Conservation (phyloP, 2,797 vertebrate species). For the Coregonus ussuriensis region DNA sequence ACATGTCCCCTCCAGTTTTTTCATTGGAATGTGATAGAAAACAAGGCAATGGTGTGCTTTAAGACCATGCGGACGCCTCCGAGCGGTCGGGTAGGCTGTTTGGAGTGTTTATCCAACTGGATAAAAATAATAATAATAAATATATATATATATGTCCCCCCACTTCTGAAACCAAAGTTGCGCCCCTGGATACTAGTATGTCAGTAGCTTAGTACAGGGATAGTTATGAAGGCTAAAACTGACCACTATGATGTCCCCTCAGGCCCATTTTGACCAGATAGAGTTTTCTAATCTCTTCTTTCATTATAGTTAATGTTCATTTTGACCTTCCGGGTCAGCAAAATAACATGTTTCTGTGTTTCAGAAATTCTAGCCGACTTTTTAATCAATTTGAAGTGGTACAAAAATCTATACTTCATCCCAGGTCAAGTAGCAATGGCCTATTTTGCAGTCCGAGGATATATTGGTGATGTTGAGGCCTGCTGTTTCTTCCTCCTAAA, state of each 20-base stretch:
- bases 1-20: too few relatives aligned
- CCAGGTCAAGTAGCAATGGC: slow-evolving; percentile 34
- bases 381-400: neutral
- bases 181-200: too few relatives aligned
- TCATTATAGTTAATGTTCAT: neutral
- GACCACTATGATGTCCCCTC: neutral
- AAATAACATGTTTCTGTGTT: neutral
- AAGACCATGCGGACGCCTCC: too few relatives aligned
- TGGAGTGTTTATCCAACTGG: too few relatives aligned
- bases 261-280: neutral
- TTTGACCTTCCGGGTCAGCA: neutral
- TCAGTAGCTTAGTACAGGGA: too few relatives aligned
- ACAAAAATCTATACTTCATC: slow-evolving; percentile 60
- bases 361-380: neutral
- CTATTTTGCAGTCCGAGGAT: slow-evolving; percentile 22
- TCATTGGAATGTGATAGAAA: too few relatives aligned
- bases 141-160: too few relatives aligned
- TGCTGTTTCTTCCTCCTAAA: slow-evolving; percentile 50
- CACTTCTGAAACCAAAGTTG: too few relatives aligned
- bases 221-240: too few relatives aligned
- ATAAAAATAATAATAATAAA: too few relatives aligned
- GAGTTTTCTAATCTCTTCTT: neutral
- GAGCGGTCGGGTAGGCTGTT: too few relatives aligned
- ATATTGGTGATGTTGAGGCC: slow-evolving; percentile 53
- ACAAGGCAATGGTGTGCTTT: too few relatives aligned